Evolutionary conservation across 2,888 invertebrate species (phyloP).

Genomic region (Anarsia innoxiella): DNA sequence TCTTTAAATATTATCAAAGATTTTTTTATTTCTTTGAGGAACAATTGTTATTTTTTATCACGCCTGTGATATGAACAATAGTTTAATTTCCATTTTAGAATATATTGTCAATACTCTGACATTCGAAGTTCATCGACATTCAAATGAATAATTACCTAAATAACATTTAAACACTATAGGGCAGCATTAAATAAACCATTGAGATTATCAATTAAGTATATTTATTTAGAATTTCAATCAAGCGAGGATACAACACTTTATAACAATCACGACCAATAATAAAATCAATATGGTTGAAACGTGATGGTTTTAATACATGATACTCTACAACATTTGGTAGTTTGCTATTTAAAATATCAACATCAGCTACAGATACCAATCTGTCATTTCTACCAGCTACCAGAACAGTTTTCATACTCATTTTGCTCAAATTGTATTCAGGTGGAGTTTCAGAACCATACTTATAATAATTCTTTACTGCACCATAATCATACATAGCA

Average conservation of each 20-base stretch:
- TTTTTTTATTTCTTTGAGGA: too few relatives aligned
- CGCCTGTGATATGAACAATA: too few relatives aligned
- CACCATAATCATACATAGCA: conserved; percentile 24
- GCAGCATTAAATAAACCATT: too few relatives aligned
- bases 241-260: conserved; percentile 29
- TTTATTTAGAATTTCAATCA: conserved; percentile 23
- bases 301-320: conserved; percentile 23
- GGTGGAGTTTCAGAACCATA: conserved; percentile 25
- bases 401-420: conserved; percentile 36
- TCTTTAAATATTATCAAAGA: too few relatives aligned
- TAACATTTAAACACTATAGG: too few relatives aligned
- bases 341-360: conserved; percentile 18
- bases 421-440: conserved; percentile 26
- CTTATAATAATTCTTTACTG: conserved; percentile 16
- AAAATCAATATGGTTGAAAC: conserved; percentile 34
- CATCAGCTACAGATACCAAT: conserved; percentile 43
- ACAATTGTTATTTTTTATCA: too few relatives aligned
- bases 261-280: conserved; percentile 32
- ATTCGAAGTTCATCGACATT: too few relatives aligned
- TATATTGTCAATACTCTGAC: too few relatives aligned
- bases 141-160: too few relatives aligned
- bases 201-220: conserved; percentile 13
- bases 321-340: conserved; percentile 33
- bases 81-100: too few relatives aligned
- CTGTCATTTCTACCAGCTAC: conserved; percentile 70